A percentile compares a stretch with the other conserved stretches of the same genome.
phyloP scores from a whole-genome alignment of 2,797 vertebrate genomes.

The Microhierax caerulescens region DNA sequence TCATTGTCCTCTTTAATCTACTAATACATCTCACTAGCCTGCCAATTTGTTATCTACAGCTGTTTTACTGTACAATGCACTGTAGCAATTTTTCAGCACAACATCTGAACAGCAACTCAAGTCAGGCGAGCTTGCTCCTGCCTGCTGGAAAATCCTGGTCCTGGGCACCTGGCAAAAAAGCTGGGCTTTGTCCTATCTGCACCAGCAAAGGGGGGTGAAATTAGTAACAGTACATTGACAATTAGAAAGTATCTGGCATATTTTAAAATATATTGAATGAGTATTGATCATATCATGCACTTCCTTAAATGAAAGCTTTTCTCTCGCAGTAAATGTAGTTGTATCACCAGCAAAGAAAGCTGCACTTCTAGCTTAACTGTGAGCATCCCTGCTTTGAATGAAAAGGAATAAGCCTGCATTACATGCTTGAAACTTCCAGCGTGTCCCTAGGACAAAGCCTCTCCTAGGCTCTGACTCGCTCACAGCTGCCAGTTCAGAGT shows the following conservation, averaged over 20 bases:
- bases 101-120: not conserved
- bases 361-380: not conserved
- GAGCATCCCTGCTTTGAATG: not conserved
- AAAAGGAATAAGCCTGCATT: not conserved
- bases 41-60: not conserved
- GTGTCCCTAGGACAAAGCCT: not conserved
- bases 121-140: not conserved
- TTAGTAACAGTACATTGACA: not conserved
- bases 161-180: not conserved
- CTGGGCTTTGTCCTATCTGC: not conserved
- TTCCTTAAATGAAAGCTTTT: not conserved
- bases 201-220: not conserved
- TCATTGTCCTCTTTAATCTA: not conserved
- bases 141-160: not conserved
- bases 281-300: not conserved
- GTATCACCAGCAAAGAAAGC: not conserved
- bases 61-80: not conserved
- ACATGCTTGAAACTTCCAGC: not conserved
- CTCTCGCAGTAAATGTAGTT: not conserved
- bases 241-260: not conserved
- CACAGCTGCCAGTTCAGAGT: not conserved
- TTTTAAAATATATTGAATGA: not conserved
- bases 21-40: not conserved
- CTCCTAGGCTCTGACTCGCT: not conserved
- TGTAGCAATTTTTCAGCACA: not conserved